Base-by-base conservation (phyloP, 2,113 vertebrate genomes). In the Melozone crissalis region DNA sequence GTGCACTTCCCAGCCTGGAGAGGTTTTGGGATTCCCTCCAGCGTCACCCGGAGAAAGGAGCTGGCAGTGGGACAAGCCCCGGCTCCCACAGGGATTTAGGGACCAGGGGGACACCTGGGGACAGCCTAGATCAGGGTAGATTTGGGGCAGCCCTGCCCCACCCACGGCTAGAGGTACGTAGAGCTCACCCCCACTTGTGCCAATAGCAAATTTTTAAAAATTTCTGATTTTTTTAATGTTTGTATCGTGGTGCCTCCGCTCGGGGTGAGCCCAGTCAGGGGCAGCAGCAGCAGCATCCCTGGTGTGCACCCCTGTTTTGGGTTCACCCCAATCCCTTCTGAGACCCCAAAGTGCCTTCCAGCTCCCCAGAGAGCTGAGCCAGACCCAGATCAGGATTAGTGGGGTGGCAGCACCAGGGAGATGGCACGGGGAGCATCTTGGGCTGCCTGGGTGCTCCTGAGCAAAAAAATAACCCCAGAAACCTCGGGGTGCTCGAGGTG, bases 311-410 rank as follows among this genome's bases (percentile, higher is more conserved):
- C 22, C 2, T 15, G 3, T 27, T 44, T 35, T 11, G 79, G 80
- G 15, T 5, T 31, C 30, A 35, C 28, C 69, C 41, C 13, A 39
- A 2, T 57, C 65, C 74, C 11, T 72, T 20, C 67, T 4, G 6
- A 44, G 35, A 10, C 33, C 82, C 78, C 82, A 49, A 93, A 96
- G 94, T 94, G 93, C 93, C 94, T 94, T 74, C 73, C 78, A 66
- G 92, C 81, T 84, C 47, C 57, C 20, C 44, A 1, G 23, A 15
- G 86, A 72, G 85, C 92, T 49, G 43, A 44, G 23, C 59, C 39
- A 37, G 28, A 44, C 87, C 79, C 51, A 3, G 1, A 30, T 0
- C 2, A 1, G 58, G 35, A 18, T 23, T 2, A 4, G 10, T 4
- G 69, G 59, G 69, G 23, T 18, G 16, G 26, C 28, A 19, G 11